Conservation (phyloP, 2,888 invertebrate species). For the Cephus runcator region DNA sequence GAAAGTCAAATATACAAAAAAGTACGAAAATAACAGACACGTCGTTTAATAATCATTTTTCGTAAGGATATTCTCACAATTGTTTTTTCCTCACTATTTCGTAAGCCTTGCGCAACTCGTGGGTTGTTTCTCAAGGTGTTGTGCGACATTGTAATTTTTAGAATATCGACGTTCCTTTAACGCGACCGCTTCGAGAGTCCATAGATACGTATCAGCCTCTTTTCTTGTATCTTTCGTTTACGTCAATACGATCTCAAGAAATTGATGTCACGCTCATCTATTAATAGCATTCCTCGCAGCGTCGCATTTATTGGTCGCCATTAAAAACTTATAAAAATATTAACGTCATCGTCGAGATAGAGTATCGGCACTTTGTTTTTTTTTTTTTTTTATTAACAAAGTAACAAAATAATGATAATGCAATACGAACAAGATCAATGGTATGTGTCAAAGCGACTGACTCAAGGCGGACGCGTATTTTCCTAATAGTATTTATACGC, state of each 20-base stretch:
- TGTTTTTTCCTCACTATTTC: not conserved
- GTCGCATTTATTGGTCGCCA: not conserved
- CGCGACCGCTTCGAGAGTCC: conserved; percentile 8
- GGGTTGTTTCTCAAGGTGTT: not conserved
- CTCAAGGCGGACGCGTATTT: not conserved
- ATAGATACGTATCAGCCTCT: conserved; percentile 1
- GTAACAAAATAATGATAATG: not conserved
- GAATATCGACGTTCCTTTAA: not conserved
- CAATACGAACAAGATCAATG: not conserved
- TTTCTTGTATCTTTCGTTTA: conserved; percentile 1
- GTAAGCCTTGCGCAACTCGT: not conserved
- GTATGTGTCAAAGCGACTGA: not conserved
- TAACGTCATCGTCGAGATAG: not conserved
- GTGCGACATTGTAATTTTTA: conserved; percentile 7
- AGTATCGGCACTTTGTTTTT: not conserved
- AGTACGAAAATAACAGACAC: not conserved
- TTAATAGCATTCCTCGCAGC: not conserved
- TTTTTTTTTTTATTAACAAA: too few species aligned
- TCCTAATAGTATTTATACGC: not conserved
- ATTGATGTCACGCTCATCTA: not conserved
- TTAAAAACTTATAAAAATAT: not conserved
- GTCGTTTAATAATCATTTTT: not conserved
- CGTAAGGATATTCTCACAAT: not conserved
- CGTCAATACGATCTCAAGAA: not conserved
- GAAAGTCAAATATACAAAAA: not conserved